phyloP scores from a whole-genome alignment of 2,113 vertebrate genomes.

The Ceyx margarethae region DNA sequence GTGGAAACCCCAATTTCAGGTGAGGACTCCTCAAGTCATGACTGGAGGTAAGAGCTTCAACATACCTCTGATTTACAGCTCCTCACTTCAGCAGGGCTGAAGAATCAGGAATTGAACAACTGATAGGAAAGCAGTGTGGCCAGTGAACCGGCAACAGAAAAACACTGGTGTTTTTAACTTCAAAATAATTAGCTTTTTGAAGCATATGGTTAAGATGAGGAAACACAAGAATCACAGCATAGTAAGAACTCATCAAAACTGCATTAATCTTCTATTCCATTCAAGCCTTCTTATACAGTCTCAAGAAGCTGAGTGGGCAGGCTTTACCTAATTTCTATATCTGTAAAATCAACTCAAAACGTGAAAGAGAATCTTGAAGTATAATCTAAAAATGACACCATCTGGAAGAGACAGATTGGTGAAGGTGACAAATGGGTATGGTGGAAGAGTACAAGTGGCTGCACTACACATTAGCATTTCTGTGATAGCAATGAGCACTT shows the following conservation, averaged over 20 bases:
- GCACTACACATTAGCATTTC: neutral
- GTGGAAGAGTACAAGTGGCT: neutral
- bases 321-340: neutral
- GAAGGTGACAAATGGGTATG: neutral
- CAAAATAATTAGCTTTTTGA: neutral
- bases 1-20: neutral
- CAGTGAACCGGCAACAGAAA: neutral
- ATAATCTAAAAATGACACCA: neutral
- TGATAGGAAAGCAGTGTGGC: neutral
- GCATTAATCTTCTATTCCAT: neutral
- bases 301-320: neutral
- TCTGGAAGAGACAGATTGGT: neutral
- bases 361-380: neutral
- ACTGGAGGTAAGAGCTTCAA: neutral
- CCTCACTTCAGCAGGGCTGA: neutral
- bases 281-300: neutral
- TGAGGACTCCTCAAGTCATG: neutral
- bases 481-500: neutral
- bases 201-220: neutral
- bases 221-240: neutral
- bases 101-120: neutral
- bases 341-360: neutral
- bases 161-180: neutral
- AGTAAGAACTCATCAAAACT: neutral
- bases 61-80: neutral